Conservation (phyloP, 2,113 vertebrate species). For the Zosterops pallidus region DNA sequence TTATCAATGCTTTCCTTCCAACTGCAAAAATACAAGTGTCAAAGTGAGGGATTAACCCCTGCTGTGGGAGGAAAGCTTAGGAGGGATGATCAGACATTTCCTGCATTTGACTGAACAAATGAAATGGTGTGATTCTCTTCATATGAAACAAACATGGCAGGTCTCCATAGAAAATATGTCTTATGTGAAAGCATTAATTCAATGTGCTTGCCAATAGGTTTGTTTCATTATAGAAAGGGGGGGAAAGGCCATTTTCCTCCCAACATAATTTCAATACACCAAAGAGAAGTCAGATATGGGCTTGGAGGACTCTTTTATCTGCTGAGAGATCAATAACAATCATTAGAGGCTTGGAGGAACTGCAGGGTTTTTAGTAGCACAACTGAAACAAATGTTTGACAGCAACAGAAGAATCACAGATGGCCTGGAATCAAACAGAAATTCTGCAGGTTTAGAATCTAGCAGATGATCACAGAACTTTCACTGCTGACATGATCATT, state of each 20-base stretch:
- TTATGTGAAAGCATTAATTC: neutral
- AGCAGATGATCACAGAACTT: neutral
- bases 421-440: neutral
- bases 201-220: neutral
- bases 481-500: neutral
- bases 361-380: neutral
- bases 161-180: neutral
- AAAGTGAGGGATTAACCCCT: conserved; percentile 9
- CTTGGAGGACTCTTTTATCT: neutral
- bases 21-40: neutral
- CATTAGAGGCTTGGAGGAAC: neutral
- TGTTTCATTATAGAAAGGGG: neutral
- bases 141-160: conserved; percentile 21
- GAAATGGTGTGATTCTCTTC: neutral
- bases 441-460: neutral
- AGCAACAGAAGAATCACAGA: neutral
- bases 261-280: neutral
- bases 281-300: neutral
- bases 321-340: neutral
- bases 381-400: neutral
- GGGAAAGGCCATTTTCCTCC: fast-evolving
- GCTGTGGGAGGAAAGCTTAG: neutral
- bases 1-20: conserved; percentile 6
- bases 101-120: neutral
- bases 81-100: conserved; percentile 10